Evolutionary conservation across 2,797 vertebrate species (phyloP).

Genomic region (Hybognathus amarus): DNA sequence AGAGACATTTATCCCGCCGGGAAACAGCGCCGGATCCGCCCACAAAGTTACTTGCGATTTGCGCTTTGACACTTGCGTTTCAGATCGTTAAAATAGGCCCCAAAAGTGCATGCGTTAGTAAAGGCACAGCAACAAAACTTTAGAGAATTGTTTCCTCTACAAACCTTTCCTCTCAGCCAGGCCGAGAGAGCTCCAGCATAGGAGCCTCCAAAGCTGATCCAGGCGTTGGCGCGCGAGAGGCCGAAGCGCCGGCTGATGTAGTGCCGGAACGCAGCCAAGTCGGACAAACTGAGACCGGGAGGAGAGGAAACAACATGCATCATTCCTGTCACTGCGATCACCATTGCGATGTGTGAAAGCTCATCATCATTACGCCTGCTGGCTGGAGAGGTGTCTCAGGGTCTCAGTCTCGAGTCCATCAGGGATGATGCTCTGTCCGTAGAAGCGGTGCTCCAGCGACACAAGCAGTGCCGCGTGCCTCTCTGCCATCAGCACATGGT

Average conservation of each 20-base stretch:
- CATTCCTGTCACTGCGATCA: background rate
- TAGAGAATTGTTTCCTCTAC: background rate
- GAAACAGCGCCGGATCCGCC: too few relatives aligned
- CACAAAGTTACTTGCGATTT: too few relatives aligned
- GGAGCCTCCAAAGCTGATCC: constrained; percentile 90
- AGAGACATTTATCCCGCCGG: too few relatives aligned
- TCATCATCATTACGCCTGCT: constrained; percentile 77
- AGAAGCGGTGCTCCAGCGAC: constrained; percentile 87
- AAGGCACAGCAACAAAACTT: background rate
- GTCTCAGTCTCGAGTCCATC: constrained; percentile 73
- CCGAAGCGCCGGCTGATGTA: constrained; percentile 76
- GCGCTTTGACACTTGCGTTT: too few relatives aligned
- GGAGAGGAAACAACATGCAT: background rate
- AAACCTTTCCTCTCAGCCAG: constrained; percentile 83
- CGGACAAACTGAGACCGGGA: constrained; percentile 69
- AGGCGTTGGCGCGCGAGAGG: constrained; percentile 79
- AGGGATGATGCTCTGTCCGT: constrained; percentile 81
- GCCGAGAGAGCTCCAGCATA: constrained; percentile 85
- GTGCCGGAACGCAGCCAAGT: constrained; percentile 77
- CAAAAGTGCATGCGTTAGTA: background rate
- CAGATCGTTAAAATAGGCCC: too few relatives aligned
- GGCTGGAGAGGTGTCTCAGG: constrained; percentile 82
- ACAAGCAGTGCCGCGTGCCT: constrained; percentile 79
- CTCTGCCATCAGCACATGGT: constrained; percentile 82
- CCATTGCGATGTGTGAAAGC: background rate